Base-by-base conservation (phyloP, 2,888 invertebrate species). In the Chironomus riparius region DNA sequence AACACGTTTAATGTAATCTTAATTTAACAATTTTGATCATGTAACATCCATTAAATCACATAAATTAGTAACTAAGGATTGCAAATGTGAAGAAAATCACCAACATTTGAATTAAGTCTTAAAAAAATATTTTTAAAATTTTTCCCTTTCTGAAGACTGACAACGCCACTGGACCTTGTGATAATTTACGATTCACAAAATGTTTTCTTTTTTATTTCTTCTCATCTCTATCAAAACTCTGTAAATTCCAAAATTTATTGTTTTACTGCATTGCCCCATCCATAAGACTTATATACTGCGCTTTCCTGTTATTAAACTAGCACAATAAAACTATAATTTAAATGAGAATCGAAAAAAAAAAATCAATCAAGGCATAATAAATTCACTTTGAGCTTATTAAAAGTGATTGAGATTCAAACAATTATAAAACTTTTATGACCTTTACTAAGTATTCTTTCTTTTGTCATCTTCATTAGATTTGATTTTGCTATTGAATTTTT, bases 361-460 rank as follows among this genome's bases (percentile, higher is more conserved):
- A 74, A 65, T 74, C 65, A 74, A 74, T 74, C 73, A 74, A 74
- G 65, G 4, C 7, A 18, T 65, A 47, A 74, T 74, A 74, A 74
- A 74, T 74, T 74, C 65, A 74, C 47, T 65, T 74, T 65, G 47
- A 74, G 24, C 61, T 62, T 61, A 74, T 74, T 74, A 65, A 47
- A 74, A 10, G 22, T 22, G 62, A 62, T 22, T 22, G 10, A 10
- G 22, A 50, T 21, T 21, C 12, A 5, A 62, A 62, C 5, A 21
- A 21, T 22, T 62, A 4, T 22, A 22, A 62, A 62, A 21, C 2
- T 4, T 62, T 62, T 62, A 62, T 62, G 22, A 22, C 12, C 50
- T 62, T 12, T 7, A 22, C 22, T 28, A 28, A 6, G 28, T 28
- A 48, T 6, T 28, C 5, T 28, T 5, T n/a, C n/a, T n/a, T n/a